Evolutionary conservation across 2,888 invertebrate species (phyloP), one percentile per base, ranked within the genome.

Genomic region (Hirudinaria manillensis): DNA sequence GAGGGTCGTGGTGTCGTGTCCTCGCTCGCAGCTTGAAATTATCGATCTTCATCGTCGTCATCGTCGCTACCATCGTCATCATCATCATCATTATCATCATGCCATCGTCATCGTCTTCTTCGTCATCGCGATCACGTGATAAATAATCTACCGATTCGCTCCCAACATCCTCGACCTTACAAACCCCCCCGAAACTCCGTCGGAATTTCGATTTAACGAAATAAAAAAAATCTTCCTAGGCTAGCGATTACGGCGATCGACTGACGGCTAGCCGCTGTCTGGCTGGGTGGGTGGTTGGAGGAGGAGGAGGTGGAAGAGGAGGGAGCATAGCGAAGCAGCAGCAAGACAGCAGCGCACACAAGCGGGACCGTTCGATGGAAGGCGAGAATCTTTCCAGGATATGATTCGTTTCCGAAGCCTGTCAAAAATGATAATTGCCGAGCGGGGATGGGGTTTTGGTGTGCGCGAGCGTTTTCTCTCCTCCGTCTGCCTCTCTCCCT

Each of bases 11-110:
- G 45, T 45, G 45, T 45, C 45, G 45, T 45, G 45, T 45, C 45
- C 45, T 67, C n/a, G 67, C 45, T 45, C 45, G 16, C 45, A 45
- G 45, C 45, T 45, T 45, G 45, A 45, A 45, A 45, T 45, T 45
- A 45, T 45, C 45, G 45, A 56, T 70, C 75, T 32, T 70, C 75
- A 53, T 70, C 55, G 53, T 70, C 75, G 21, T 75, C 75, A 45
- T 75, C 70, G 70, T 70, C 70, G 21, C 53, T 45, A 10, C 70
- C 75, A 67, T 75, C 68, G 70, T 74, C 68, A 36, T 74, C 74
- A 29, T 70, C 74, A 27, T 74, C 66, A 19, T 75, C 70, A 29
- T 70, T 51, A 27, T 70, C 68, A 51, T 70, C 75, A 19, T 61
- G 45, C 51, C 67, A 68, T 70, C 68, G 3, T 70, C 75, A 68